These are phyloP conservation scores for Parochlus steinenii DNA, from an alignment of 2,888 invertebrate species.

Conservation along the genomic window DNA sequence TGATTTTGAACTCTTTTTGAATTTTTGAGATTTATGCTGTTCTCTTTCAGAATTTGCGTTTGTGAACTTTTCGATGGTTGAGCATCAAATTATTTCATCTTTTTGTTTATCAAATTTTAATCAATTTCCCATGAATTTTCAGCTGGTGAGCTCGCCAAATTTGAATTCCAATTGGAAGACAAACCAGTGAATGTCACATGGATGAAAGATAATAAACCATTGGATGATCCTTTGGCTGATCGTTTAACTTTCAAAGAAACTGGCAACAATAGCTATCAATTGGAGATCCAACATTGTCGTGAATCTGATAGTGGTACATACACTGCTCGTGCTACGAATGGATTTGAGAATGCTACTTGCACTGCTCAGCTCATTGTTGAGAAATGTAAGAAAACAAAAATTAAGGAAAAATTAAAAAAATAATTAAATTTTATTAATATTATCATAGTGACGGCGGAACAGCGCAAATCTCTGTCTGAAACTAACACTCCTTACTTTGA, in stretches of 20 bases:
- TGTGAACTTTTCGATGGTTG: no score
- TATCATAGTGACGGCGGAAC: constrained; percentile 48
- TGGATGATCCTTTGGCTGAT: constrained; percentile 59
- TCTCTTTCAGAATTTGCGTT: no score
- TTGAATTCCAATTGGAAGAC: constrained; percentile 58
- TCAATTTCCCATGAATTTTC: constrained; percentile 16
- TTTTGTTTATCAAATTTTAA: constrained; percentile 11
- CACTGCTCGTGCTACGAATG: constrained; percentile 72
- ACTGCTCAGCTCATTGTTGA: constrained; percentile 78
- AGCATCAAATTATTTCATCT: constrained; percentile 9
- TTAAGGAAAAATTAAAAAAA: no score
- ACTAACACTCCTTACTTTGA: constrained; percentile 68
- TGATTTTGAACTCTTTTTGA: no score
- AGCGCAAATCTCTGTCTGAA: constrained; percentile 47
- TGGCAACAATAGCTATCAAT: constrained; percentile 44
- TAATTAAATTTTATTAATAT: constrained; percentile 13
- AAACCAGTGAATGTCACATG: constrained; percentile 53
- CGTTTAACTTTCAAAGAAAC: constrained; percentile 45
- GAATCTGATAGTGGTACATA: constrained; percentile 78
- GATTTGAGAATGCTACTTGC: constrained; percentile 62
- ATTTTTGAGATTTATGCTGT: no score
- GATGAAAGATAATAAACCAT: constrained; percentile 74
- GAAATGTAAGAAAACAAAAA: constrained; percentile 53
- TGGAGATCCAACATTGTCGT: constrained; percentile 58
- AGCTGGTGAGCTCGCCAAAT: constrained; percentile 72